These are phyloP conservation scores for Paraplagusia blochii DNA, from an alignment of 2,113 vertebrate species.

Conservation along the genomic window DNA sequence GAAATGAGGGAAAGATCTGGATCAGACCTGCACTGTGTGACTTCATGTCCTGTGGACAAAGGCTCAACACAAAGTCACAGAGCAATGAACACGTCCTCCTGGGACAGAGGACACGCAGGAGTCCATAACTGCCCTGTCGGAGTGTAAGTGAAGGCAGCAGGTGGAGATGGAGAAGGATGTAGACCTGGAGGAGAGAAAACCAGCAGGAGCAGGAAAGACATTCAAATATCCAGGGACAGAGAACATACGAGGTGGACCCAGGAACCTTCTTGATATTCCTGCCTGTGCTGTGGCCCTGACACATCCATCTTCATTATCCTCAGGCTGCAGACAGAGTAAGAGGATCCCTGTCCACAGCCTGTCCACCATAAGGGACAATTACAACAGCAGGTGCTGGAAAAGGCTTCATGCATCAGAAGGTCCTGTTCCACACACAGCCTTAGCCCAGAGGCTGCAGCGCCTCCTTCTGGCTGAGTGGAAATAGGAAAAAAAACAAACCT, in stretches of 20 bases:
- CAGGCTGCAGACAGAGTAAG: neutral
- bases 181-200: neutral
- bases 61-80: no score
- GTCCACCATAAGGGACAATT: neutral
- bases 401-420: neutral
- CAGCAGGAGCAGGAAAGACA: neutral
- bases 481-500: neutral
- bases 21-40: no score
- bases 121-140: no score
- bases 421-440: neutral
- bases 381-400: conserved; percentile 1
- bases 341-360: neutral
- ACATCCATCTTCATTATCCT: neutral
- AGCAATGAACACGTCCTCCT: neutral
- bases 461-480: neutral
- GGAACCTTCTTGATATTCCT: no score
- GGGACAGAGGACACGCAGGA: no score
- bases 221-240: neutral
- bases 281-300: no score
- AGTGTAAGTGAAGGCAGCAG: neutral
- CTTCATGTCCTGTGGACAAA: no score
- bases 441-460: neutral
- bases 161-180: no score
- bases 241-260: neutral
- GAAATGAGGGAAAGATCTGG: no score